Conservation (phyloP, 1,140 invertebrate genomes). For the Habropoda laboriosa region DNA sequence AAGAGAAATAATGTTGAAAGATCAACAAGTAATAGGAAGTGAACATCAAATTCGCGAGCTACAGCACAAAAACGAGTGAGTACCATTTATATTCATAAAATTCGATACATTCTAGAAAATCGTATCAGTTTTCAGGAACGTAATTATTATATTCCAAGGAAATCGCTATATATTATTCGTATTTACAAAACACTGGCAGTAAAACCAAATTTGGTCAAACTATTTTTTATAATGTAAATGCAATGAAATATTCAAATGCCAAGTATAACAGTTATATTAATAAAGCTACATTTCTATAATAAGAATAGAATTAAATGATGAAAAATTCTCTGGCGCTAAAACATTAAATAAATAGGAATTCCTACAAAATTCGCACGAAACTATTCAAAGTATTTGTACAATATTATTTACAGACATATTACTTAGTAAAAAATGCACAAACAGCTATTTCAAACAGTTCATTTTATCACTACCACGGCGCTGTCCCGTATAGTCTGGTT, state of each 20-base stretch:
- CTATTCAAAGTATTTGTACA: conserved; percentile 29
- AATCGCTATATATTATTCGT: conserved; percentile 13
- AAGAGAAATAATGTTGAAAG: conserved; percentile 82
- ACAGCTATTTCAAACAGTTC: background rate
- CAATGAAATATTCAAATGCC: background rate
- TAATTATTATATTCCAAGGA: background rate
- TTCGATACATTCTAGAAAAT: conserved; percentile 11
- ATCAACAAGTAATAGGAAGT: conserved; percentile 68
- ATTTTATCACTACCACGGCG: background rate
- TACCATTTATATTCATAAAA: conserved; percentile 58
- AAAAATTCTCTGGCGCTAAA: background rate
- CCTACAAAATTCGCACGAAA: background rate
- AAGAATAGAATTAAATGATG: background rate
- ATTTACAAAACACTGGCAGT: conserved; percentile 54
- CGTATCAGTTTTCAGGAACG: background rate
- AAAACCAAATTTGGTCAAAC: background rate
- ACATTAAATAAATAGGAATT: conserved; percentile 45
- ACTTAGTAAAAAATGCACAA: background rate
- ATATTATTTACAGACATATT: conserved; percentile 27
- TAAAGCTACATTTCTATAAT: background rate
- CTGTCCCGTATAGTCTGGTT: background rate
- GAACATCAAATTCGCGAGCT: conserved; percentile 76
- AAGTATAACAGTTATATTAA: background rate
- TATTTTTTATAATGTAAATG: background rate
- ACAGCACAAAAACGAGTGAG: conserved; percentile 80